A percentile compares a stretch with the other conserved stretches of the same genome.
Evolutionary conservation across 2,888 invertebrate genomes (phyloP).

Genomic region (Parnassius glacialis): DNA sequence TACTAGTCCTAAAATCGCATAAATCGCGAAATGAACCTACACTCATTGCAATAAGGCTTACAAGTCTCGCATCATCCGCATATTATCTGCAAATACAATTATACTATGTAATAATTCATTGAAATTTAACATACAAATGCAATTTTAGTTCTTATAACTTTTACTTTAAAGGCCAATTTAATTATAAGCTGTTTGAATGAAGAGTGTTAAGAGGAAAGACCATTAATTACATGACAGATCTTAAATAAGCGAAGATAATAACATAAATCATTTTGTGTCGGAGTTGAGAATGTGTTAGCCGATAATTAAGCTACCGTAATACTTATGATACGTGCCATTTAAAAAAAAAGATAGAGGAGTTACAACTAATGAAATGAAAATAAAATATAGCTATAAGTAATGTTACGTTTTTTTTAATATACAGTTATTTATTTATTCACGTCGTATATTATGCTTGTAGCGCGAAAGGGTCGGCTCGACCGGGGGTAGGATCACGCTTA

Average conservation of each 20-base stretch:
- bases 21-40: slow-evolving; percentile 8
- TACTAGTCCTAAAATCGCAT: background rate
- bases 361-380: background rate
- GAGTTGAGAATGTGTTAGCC: slow-evolving; percentile 16
- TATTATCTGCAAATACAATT: slow-evolving; percentile 12
- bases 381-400: background rate
- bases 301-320: slow-evolving; percentile 27
- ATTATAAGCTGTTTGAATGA: background rate
- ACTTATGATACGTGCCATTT: slow-evolving; percentile 16
- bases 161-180: slow-evolving; percentile 1
- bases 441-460: no score
- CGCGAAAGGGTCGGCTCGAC: no score
- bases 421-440: no score
- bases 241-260: slow-evolving; percentile 23
- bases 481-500: no score
- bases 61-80: background rate
- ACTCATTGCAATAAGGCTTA: background rate
- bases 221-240: slow-evolving; percentile 26
- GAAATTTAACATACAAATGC: background rate
- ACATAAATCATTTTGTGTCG: slow-evolving; percentile 20
- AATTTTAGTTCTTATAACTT: background rate
- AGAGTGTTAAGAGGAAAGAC: slow-evolving; percentile 5
- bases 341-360: background rate
- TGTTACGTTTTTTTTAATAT: no score
- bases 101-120: slow-evolving; percentile 3